Conservation (phyloP, 2,113 vertebrate species). For the Stictonetta naevosa region DNA sequence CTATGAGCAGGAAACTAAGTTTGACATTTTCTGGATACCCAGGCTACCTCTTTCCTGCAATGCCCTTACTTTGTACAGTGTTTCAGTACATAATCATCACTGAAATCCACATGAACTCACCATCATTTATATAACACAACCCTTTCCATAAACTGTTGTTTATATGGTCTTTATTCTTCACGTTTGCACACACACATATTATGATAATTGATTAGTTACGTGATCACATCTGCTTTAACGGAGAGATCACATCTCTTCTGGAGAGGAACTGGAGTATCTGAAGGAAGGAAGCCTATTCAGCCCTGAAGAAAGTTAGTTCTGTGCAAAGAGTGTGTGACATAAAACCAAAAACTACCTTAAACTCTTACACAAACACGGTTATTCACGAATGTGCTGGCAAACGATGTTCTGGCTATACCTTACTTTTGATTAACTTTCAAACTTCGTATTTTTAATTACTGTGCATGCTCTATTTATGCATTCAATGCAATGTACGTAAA, state of each 20-base stretch:
- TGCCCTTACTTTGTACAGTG: background rate
- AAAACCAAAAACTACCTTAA: background rate
- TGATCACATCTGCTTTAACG: background rate
- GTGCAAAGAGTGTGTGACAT: background rate
- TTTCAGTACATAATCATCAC: accelerated
- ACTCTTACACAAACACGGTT: background rate
- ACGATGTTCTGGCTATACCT: background rate
- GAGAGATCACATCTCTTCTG: background rate
- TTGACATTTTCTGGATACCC: background rate
- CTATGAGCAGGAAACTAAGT: background rate
- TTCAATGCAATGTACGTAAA: background rate
- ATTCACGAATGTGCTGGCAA: background rate
- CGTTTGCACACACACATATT: accelerated
- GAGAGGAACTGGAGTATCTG: background rate
- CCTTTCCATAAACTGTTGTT: background rate
- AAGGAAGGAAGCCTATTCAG: background rate
- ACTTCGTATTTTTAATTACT: background rate
- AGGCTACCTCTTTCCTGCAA: background rate
- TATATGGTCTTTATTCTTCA: background rate
- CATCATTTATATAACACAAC: background rate
- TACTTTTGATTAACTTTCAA: background rate
- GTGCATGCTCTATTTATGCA: background rate
- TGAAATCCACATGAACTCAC: background rate
- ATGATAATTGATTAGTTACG: background rate
- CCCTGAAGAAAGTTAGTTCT: background rate